phyloP scores from a whole-genome alignment of 2,113 vertebrate species.

The Myrmecophaga tridactyla region DNA sequence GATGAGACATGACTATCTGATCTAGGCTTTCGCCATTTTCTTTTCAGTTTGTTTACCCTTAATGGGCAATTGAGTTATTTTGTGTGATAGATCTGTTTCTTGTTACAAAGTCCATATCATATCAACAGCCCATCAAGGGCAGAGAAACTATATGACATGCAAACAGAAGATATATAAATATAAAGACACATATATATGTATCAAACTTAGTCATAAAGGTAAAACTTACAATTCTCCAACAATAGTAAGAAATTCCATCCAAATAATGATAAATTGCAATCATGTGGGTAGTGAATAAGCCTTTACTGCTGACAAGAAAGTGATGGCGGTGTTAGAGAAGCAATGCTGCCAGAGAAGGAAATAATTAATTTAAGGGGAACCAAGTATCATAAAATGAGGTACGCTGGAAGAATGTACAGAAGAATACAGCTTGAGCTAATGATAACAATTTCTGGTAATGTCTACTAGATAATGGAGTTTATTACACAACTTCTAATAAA shows the following conservation, averaged over 20 bases:
- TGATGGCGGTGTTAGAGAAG: background rate
- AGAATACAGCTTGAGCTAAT: background rate
- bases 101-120: background rate
- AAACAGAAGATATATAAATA: background rate
- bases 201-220: conserved; percentile 26
- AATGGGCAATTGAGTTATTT: conserved; percentile 27
- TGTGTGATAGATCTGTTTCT: conserved; percentile 27
- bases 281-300: background rate
- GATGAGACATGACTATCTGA: background rate
- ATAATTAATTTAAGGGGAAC: conserved; percentile 33
- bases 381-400: background rate
- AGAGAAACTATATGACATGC: conserved; percentile 10
- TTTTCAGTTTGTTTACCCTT: conserved; percentile 44
- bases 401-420: background rate
- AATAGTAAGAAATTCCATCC: conserved; percentile 24
- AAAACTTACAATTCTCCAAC: conserved; percentile 38
- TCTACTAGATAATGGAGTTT: background rate
- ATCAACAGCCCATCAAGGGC: background rate
- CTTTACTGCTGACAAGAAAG: conserved; percentile 45
- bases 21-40: conserved; percentile 20
- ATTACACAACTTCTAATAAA: background rate
- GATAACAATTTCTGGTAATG: conserved; percentile 13
- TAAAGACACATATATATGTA: background rate
- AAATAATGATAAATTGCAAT: conserved; percentile 61
- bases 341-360: background rate